phyloP scores from a whole-genome alignment of 2,888 invertebrate species.

The Cheilosia variabilis region DNA sequence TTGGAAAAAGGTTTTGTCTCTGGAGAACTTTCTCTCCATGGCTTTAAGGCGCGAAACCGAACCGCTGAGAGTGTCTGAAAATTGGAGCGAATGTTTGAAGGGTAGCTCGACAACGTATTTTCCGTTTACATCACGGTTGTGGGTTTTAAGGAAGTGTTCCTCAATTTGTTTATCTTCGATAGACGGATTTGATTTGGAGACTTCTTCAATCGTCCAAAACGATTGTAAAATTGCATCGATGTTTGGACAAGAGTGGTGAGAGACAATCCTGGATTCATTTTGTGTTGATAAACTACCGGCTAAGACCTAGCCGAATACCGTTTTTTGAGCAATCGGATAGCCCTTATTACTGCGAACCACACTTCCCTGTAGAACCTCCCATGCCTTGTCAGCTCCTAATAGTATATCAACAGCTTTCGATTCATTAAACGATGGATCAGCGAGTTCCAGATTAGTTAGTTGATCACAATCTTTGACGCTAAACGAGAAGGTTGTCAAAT shows the following conservation, averaged over 20 bases:
- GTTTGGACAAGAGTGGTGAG: neutral
- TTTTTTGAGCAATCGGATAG: neutral
- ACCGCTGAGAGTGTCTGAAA: neutral
- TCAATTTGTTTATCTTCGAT: neutral
- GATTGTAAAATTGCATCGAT: neutral
- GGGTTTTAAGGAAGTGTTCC: neutral
- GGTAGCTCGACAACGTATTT: constrained; percentile 3
- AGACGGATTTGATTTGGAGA: neutral
- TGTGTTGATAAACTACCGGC: neutral
- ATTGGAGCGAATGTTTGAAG: neutral
- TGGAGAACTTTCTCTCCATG: neutral
- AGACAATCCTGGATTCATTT: neutral
- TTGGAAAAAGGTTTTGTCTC: neutral
- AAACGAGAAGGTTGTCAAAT: neutral
- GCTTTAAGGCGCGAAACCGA: neutral
- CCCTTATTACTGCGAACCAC: neutral
- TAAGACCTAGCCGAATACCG: neutral
- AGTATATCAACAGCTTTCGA: neutral
- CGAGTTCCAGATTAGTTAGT: neutral
- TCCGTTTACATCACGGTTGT: neutral
- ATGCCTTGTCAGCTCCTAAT: neutral
- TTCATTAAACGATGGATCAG: neutral
- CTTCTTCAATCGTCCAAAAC: neutral
- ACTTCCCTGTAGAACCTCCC: neutral
- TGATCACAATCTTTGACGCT: neutral